These are phyloP conservation scores for Loxodonta africana DNA, from an alignment of 2,113 vertebrate genomes.

Conservation along the genomic window DNA sequence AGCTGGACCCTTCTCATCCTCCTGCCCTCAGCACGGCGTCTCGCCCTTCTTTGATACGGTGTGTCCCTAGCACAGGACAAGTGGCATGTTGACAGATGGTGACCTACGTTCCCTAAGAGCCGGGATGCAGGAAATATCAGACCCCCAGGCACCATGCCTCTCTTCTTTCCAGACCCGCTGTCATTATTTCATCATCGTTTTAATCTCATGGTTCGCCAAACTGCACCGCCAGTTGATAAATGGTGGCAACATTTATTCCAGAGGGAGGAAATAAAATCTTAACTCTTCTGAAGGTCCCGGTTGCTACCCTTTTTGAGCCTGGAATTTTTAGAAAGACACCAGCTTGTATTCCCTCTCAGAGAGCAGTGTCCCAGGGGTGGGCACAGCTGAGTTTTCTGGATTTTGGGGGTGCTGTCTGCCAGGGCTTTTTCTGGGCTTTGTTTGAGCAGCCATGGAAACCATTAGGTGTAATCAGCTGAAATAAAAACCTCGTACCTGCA, in stretches of 20 bases:
- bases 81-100: background rate
- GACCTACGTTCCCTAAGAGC: background rate
- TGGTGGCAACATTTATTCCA: background rate
- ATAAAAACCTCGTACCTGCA: background rate
- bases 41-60: background rate
- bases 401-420: background rate
- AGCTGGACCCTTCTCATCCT: background rate
- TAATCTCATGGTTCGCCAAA: conserved; percentile 61
- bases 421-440: conserved; percentile 59
- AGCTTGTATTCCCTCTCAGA: background rate
- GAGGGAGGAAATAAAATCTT: conserved; percentile 23
- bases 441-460: conserved; percentile 80
- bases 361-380: background rate
- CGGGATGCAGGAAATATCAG: background rate
- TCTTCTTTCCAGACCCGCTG: background rate
- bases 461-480: conserved; percentile 57
- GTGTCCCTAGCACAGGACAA: background rate
- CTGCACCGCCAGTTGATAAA: background rate
- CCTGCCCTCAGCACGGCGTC: conserved; percentile 23
- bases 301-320: background rate
- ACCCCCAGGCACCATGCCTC: background rate
- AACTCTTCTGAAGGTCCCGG: background rate
- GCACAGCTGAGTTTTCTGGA: background rate
- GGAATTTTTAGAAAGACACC: background rate
- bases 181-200: conserved; percentile 39